These are phyloP conservation scores for Temnothorax rugatulus DNA, from an alignment of 2,888 invertebrate genomes.

Conservation along the genomic window DNA sequence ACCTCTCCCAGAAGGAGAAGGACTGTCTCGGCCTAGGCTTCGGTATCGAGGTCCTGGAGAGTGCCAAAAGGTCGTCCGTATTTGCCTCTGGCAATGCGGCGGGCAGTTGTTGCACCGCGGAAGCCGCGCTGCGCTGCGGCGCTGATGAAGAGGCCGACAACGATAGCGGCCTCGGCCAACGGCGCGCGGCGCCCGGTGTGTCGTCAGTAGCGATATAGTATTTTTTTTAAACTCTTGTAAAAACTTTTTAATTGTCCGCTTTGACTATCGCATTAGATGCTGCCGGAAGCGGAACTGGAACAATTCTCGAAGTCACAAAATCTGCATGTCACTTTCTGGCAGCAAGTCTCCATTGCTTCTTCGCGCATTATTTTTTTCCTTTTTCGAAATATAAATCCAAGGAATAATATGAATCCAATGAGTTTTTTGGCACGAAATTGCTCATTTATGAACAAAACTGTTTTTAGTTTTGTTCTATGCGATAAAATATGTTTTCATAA, in stretches of 20 bases:
- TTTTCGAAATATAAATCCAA: no score
- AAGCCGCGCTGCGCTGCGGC: conserved; percentile 89
- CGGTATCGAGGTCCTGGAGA: conserved; percentile 85
- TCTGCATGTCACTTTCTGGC: neutral
- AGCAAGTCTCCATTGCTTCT: neutral
- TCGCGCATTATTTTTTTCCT: neutral
- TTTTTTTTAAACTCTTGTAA: no score
- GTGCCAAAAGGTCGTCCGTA: conserved; percentile 86
- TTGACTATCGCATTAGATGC: neutral
- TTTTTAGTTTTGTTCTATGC: no score
- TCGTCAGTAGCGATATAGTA: conserved; percentile 55
- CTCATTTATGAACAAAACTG: no score
- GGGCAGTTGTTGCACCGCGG: conserved; percentile 86
- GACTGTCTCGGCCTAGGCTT: conserved; percentile 83
- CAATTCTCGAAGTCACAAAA: neutral
- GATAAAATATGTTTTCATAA: no score
- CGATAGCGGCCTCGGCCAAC: conserved; percentile 72
- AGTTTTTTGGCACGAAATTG: no score
- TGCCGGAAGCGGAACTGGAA: neutral
- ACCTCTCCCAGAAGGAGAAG: conserved; percentile 87
- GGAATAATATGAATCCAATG: no score
- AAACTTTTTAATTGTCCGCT: conserved; percentile 28
- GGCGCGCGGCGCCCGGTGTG: conserved; percentile 65
- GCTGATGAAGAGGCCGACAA: conserved; percentile 90
- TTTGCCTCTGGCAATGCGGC: conserved; percentile 81